These are phyloP conservation scores for Imbricaverruca yamaguchii DNA, from an alignment of 2,888 invertebrate genomes.

Conservation along the genomic window DNA sequence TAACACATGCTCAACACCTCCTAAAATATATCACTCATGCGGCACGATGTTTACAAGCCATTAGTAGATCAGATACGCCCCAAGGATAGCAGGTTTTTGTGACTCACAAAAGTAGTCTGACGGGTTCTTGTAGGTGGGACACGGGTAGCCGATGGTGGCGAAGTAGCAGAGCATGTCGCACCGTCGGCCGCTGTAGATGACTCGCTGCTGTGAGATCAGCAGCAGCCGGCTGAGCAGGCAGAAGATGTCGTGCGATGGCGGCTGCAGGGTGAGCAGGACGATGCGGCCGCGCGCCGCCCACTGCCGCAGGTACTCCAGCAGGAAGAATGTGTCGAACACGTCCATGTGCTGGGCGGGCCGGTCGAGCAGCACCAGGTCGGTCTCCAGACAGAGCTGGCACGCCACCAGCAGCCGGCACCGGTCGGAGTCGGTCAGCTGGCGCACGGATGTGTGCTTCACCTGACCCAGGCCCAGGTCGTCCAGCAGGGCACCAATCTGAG, in stretches of 20 bases:
- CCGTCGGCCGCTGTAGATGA: slow-evolving; percentile 83
- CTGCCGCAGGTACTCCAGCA: slow-evolving; percentile 85
- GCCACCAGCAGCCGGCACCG: slow-evolving; percentile 78
- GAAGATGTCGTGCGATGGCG: slow-evolving; percentile 89
- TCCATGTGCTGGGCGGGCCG: slow-evolving; percentile 84
- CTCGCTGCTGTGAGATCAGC: slow-evolving; percentile 77
- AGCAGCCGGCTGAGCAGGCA: slow-evolving; percentile 84
- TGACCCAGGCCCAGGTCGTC: slow-evolving; percentile 86
- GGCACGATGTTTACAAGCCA: too few relatives aligned
- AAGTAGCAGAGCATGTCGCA: slow-evolving; percentile 89
- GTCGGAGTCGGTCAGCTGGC: slow-evolving; percentile 78
- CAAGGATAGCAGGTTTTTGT: neutral
- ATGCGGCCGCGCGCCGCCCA: slow-evolving; percentile 58
- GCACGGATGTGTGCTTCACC: slow-evolving; percentile 76
- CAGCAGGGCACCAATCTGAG: slow-evolving; percentile 74
- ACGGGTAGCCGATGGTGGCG: slow-evolving; percentile 81
- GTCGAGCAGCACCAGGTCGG: slow-evolving; percentile 77
- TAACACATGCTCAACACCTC: too few relatives aligned
- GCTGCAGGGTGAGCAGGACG: slow-evolving; percentile 72
- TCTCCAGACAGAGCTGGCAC: slow-evolving; percentile 70
- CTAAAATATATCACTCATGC: too few relatives aligned
- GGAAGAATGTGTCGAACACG: slow-evolving; percentile 90
- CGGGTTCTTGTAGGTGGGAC: slow-evolving; percentile 94
- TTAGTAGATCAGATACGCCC: too few relatives aligned
- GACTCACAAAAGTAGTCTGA: slow-evolving; percentile 77